A percentile compares a stretch with the other conserved stretches of the same genome.
Evolutionary conservation across 2,888 invertebrate genomes (phyloP).

Genomic region (Nebria brevicollis): DNA sequence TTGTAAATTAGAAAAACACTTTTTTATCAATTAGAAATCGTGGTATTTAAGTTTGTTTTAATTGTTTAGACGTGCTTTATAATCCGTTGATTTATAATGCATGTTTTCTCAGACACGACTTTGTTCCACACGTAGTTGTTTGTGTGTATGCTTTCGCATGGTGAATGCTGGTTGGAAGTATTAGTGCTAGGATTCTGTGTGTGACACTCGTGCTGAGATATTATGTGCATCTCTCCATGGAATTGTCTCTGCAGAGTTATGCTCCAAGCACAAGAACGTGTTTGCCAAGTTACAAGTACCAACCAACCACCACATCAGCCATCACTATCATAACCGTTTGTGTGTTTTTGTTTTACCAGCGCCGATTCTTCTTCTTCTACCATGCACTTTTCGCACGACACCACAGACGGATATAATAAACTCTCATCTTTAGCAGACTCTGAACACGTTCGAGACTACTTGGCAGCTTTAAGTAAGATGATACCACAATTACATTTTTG

Average conservation of each 20-base stretch:
- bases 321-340: neutral
- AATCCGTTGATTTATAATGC: too few species aligned
- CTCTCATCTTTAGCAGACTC: too few species aligned
- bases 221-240: constrained; percentile 42
- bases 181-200: constrained; percentile 6
- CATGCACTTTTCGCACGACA: neutral
- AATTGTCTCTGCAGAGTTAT: constrained; percentile 45
- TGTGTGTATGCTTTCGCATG: neutral
- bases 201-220: constrained; percentile 42
- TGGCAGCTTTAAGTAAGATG: too few species aligned
- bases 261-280: constrained; percentile 38
- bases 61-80: too few species aligned
- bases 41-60: too few species aligned
- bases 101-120: too few species aligned
- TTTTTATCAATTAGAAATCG: too few species aligned
- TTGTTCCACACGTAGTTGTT: neutral
- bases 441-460: too few species aligned
- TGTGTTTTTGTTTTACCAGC: neutral
- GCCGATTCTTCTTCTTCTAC: neutral
- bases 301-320: neutral
- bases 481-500: too few species aligned
- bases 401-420: too few species aligned
- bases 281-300: constrained; percentile 39
- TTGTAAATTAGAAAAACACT: neutral
- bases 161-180: neutral